A percentile compares a stretch with the other conserved stretches of the same genome.
These are phyloP conservation scores for Pseudeuparius sepicola DNA, from an alignment of 2,888 invertebrate genomes.

Conservation along the genomic window DNA sequence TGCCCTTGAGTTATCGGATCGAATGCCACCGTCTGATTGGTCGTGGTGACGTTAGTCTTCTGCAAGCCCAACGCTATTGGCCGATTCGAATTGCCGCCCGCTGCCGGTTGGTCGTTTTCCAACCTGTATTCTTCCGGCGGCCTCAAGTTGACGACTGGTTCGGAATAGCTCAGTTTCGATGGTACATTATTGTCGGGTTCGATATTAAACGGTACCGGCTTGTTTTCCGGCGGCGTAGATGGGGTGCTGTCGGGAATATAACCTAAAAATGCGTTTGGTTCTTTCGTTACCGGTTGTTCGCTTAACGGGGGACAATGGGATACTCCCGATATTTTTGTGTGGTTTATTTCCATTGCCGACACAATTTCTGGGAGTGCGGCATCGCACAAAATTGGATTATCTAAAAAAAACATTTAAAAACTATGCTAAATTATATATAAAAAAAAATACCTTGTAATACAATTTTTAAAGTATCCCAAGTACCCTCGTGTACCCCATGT, in stretches of 20 bases:
- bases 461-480: slow-evolving; percentile 57
- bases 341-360: slow-evolving; percentile 58
- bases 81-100: too few species aligned
- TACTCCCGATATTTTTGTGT: slow-evolving; percentile 61
- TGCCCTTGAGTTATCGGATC: slow-evolving; percentile 31
- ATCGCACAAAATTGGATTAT: slow-evolving; percentile 74
- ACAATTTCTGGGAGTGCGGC: slow-evolving; percentile 60
- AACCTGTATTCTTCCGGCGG: slow-evolving; percentile 14
- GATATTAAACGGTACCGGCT: slow-evolving; percentile 1
- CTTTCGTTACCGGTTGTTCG: slow-evolving; percentile 35
- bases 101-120: slow-evolving; percentile 12
- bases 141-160: slow-evolving; percentile 12
- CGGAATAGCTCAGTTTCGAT: slow-evolving; percentile 7
- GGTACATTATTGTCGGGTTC: slow-evolving; percentile 6
- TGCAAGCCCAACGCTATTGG: slow-evolving; percentile 12
- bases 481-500: slow-evolving; percentile 58
- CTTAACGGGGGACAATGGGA: slow-evolving; percentile 40
- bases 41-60: slow-evolving; percentile 1
- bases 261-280: slow-evolving; percentile 35
- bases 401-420: slow-evolving; percentile 42
- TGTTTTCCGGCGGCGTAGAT: not conserved
- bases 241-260: slow-evolving; percentile 29
- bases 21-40: slow-evolving; percentile 12
- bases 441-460: slow-evolving; percentile 60
- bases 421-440: slow-evolving; percentile 1